Conservation (phyloP, 37 sponge, comb jelly and placozoan species). For the Haliclona indistincta region DNA sequence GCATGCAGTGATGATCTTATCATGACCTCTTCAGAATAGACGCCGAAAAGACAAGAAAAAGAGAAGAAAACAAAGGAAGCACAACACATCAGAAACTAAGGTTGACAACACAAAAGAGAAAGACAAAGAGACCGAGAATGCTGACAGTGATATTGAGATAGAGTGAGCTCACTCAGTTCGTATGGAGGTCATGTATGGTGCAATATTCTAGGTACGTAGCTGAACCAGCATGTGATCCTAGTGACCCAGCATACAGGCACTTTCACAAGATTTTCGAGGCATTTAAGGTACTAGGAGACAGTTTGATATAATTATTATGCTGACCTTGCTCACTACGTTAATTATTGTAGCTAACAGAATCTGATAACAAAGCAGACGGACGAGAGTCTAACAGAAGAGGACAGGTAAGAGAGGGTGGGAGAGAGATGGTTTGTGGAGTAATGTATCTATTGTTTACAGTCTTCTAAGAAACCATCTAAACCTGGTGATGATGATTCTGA, state of each 20-base stretch:
- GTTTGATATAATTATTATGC: background rate
- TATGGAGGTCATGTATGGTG: background rate
- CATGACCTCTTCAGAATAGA: no score
- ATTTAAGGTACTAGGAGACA: slow-evolving; percentile 51
- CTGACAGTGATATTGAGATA: background rate
- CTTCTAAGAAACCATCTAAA: background rate
- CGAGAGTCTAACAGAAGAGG: slow-evolving; percentile 23
- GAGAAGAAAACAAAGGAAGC: no score
- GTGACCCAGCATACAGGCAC: slow-evolving; percentile 62
- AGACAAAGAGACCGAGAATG: background rate
- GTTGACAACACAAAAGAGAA: no score
- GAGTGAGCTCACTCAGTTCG: background rate
- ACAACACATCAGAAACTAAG: no score
- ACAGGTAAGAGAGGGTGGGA: slow-evolving; percentile 1
- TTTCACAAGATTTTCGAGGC: slow-evolving; percentile 85
- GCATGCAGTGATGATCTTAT: no score
- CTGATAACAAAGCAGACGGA: slow-evolving; percentile 13
- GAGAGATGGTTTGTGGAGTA: background rate
- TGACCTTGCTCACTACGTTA: background rate
- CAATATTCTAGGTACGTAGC: slow-evolving; percentile 66
- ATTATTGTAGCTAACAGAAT: background rate
- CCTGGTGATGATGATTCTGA: slow-evolving; percentile 1
- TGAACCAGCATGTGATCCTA: slow-evolving; percentile 55
- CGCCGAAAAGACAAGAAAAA: no score
- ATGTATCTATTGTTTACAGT: background rate